Percentiles rank a stretch among this genome's conserved stretches.
These are phyloP conservation scores for Zosterops hypoxanthus DNA, from an alignment of 2,113 vertebrate genomes.

Conservation along the genomic window DNA sequence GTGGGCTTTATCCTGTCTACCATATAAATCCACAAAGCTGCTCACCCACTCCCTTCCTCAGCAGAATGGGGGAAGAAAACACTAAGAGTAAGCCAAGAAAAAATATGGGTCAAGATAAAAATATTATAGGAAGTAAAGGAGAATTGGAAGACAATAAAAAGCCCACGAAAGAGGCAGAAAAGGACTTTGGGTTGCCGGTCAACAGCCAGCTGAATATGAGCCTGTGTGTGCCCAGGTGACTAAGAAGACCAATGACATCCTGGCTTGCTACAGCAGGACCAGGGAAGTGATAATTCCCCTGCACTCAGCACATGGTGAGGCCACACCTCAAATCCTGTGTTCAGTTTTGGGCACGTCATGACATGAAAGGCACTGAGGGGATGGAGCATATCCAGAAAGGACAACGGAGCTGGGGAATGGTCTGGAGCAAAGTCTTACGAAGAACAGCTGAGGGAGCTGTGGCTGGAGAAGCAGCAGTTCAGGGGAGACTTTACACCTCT, in stretches of 20 bases:
- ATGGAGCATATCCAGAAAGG: background rate
- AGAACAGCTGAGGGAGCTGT: background rate
- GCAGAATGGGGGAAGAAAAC: background rate
- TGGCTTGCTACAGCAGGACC: background rate
- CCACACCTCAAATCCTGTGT: rapidly evolving
- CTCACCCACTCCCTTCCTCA: background rate
- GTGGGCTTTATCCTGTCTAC: background rate
- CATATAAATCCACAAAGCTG: background rate
- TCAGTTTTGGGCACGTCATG: background rate
- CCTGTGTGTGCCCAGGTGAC: background rate
- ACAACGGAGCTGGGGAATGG: background rate
- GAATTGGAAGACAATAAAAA: background rate
- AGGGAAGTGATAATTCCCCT: background rate
- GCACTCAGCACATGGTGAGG: background rate
- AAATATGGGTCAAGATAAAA: background rate
- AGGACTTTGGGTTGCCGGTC: background rate
- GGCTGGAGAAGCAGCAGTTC: background rate
- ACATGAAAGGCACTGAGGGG: too few relatives aligned
- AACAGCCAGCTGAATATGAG: background rate
- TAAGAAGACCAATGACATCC: background rate
- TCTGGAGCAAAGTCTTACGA: background rate
- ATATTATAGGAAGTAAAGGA: background rate
- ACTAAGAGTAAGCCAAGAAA: background rate
- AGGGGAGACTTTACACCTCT: background rate
- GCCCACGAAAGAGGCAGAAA: background rate